Base-by-base conservation (phyloP, 2,888 invertebrate species). In the Dyspetes luteomarginatus region DNA sequence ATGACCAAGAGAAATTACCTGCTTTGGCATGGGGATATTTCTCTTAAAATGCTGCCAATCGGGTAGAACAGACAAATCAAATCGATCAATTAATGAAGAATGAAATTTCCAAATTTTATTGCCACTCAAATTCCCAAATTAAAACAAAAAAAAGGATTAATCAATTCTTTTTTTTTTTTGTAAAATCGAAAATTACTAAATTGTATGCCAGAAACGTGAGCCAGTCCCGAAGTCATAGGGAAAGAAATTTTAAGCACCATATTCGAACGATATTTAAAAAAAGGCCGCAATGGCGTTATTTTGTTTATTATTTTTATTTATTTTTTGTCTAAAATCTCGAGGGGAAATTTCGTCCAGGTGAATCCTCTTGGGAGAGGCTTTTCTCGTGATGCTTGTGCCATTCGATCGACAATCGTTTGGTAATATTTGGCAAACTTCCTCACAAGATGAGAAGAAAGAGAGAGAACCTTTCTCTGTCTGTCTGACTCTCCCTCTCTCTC, bases 361-460 rank as follows among this genome's bases (percentile, higher is more conserved):
- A 55, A 43, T 73, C 36, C 22, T 24, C 45, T 50, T 7, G 41
- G 24, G 43, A 24, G 52, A 64, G 73, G 64, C 41, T 74, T 48
- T 65, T 45, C 15, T 15, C 30, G 55, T 4, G 19, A 30, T 50
- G 65, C 58, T 45, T 30, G 71, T 41, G 36, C 48, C 76, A 67
- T 67, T 77, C 81, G 76, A 81, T 81, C 79, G 79, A 75, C 69
- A n/a, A 69, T 62, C 56, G 56, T 71, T 58, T 36, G 56, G 64
- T 71, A 62, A 81, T 81, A 77, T 81, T 81, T 81, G 80, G 80
- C 80, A 80, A 76, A 72, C 71, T 75, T 69, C 58, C 75, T 41
- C n/a, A 26, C 19, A 19, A 7, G 36, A 4, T 2, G 50, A 67
- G 5, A 24, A 2, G 19, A 50, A 58, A 50, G 36, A 22, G 15